These are phyloP conservation scores for Triplophysa tibetana DNA, from an alignment of 2,113 vertebrate species.

Conservation along the genomic window DNA sequence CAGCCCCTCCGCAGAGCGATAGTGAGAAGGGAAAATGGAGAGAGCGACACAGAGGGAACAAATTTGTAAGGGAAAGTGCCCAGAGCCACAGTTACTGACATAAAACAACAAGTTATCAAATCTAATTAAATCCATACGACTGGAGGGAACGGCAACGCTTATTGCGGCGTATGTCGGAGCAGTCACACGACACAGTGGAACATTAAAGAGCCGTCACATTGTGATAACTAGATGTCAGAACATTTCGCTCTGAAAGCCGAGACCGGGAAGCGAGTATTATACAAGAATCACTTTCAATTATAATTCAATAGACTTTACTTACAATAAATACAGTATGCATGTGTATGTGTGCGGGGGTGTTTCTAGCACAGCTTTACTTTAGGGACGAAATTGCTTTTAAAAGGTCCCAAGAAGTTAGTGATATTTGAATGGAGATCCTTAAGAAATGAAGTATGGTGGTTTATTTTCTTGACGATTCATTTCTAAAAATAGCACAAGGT, in stretches of 20 bases:
- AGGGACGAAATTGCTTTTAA: neutral
- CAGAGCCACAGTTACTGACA: constrained; percentile 55
- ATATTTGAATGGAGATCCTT: neutral
- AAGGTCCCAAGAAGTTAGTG: neutral
- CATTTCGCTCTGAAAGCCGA: constrained; percentile 12
- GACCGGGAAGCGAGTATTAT: constrained; percentile 6
- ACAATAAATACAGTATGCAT: neutral
- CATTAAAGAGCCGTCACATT: constrained; percentile 49
- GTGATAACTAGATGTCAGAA: constrained; percentile 50
- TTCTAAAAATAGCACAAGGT: no score
- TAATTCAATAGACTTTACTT: neutral
- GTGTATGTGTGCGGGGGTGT: neutral
- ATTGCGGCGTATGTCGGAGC: constrained; percentile 32
- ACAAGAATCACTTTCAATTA: constrained; percentile 18
- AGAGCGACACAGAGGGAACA: constrained; percentile 39
- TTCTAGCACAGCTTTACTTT: constrained; percentile 7
- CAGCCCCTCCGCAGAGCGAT: constrained; percentile 34
- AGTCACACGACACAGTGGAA: constrained; percentile 30
- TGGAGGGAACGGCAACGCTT: constrained; percentile 43
- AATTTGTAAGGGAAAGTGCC: constrained; percentile 50
- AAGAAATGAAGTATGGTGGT: no score
- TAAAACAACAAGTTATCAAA: constrained; percentile 58
- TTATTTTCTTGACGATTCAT: no score
- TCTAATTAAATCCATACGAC: constrained; percentile 56
- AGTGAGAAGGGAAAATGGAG: neutral